phyloP scores from a whole-genome alignment of 2,113 vertebrate species.

The Xiphorhynchus elegans region DNA sequence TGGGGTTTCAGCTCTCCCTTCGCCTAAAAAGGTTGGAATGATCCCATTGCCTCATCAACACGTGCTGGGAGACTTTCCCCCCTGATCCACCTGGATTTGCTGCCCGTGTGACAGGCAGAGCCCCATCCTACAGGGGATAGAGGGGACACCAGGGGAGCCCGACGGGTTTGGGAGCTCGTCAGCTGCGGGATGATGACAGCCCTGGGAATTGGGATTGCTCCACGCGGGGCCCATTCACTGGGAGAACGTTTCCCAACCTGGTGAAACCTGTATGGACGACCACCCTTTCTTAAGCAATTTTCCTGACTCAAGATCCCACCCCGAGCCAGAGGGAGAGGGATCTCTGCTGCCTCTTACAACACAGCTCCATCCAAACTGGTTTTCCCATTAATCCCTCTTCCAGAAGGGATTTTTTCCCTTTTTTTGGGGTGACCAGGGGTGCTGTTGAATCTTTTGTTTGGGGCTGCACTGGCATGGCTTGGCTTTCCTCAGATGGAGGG shows the following conservation, averaged over 20 bases:
- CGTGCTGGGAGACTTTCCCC: neutral
- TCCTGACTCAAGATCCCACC: slow-evolving; percentile 57
- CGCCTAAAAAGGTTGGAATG: neutral
- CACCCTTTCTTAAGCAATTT: slow-evolving; percentile 45
- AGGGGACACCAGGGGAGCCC: neutral
- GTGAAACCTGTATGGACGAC: slow-evolving; percentile 31
- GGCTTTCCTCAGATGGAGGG: rapidly evolving
- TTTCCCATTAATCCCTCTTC: neutral
- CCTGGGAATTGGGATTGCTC: neutral
- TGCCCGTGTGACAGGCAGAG: rapidly evolving
- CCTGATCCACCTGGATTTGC: neutral
- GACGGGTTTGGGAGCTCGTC: slow-evolving; percentile 37
- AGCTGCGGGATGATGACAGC: neutral
- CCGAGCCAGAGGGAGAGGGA: neutral
- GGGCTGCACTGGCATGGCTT: rapidly evolving
- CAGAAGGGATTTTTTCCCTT: rapidly evolving
- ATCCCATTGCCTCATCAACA: neutral
- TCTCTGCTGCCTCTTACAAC: slow-evolving; percentile 43
- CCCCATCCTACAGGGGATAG: neutral
- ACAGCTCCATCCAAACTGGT: slow-evolving; percentile 35
- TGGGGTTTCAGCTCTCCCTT: neutral
- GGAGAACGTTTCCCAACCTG: slow-evolving; percentile 39
- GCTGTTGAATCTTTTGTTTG: neutral
- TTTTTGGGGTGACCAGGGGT: rapidly evolving
- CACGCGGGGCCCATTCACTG: slow-evolving; percentile 34